Base-by-base conservation (phyloP, 2,113 vertebrate genomes). In the Stegastes partitus region DNA sequence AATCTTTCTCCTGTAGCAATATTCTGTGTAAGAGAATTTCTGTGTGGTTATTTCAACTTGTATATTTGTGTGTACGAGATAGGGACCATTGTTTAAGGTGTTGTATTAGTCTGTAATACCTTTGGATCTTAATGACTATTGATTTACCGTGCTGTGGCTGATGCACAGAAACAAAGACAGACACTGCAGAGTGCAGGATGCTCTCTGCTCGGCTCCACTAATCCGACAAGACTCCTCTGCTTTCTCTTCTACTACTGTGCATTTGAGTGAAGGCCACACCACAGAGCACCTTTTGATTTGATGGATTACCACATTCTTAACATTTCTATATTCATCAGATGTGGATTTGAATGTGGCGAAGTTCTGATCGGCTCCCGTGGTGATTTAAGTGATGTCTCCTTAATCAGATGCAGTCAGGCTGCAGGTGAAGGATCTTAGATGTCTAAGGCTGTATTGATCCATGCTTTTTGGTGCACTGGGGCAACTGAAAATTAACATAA, bases 1-100 rank as follows among this genome's bases (percentile, higher is more conserved):
- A 49, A 53, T 22, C 55, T 59, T 58, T 74, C 42, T 68, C 74
- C 68, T 67, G 83, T 88, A 91, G 91, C 91, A 92, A 87, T 90
- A 89, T 68, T 56, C 75, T 70, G 59, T 79, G 69, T 89, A 37
- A 74, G 68, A 76, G 73, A 71, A 69, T 56, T 53, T 70, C 73
- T 83, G 26, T 80, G 57, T 73, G 73, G n/a, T 57, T 77, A 71
- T 75, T 86, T 83, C 62, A 77, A 68, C 66, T n/a, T 77, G 55
- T 61, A 18, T 68, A 22, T 74, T 31, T 62, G 42, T 66, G 42
- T 71, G 26, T 74, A 55, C n/a, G 59, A 18, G 39, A 62, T 59
- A 58, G 16, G 44, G 23, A 26, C 31, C 15, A 26, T 16, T 64
- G 54, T 68, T 70, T 3, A 49, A 51, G 31, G 62, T 68, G 28